Percentiles rank a stretch among this genome's conserved stretches.
These are phyloP conservation scores for Synergus itoensis DNA, from an alignment of 2,888 invertebrate genomes.

Conservation along the genomic window DNA sequence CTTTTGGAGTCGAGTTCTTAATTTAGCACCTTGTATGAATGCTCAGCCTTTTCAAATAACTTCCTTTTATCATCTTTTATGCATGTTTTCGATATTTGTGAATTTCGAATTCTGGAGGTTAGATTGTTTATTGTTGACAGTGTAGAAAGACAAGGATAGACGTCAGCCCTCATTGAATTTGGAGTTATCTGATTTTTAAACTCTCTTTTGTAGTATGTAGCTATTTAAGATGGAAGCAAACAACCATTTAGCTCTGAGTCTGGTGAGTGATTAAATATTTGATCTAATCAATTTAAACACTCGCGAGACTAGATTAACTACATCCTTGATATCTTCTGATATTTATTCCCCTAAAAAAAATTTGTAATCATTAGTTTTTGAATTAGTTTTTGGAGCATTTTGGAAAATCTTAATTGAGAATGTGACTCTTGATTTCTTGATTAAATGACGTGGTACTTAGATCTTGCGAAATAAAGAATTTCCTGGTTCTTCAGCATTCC, in stretches of 20 bases:
- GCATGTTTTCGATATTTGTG: neutral
- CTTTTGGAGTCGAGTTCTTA: neutral
- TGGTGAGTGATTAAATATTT: slow-evolving; percentile 26
- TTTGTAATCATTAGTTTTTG: neutral
- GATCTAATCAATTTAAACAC: slow-evolving; percentile 21
- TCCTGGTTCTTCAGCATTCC: neutral
- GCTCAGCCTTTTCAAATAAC: neutral
- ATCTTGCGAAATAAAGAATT: slow-evolving; percentile 25
- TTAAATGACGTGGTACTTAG: slow-evolving; percentile 25
- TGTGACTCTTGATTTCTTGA: slow-evolving; percentile 7
- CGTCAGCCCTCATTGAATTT: slow-evolving; percentile 5
- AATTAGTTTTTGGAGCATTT: neutral
- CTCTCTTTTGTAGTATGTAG: neutral
- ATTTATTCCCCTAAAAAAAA: neutral
- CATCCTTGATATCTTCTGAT: neutral
- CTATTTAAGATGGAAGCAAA: neutral
- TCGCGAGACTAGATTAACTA: neutral
- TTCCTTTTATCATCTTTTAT: neutral
- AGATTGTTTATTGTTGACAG: slow-evolving; percentile 41
- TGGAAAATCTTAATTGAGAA: neutral
- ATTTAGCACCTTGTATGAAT: neutral
- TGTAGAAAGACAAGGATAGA: slow-evolving; percentile 13
- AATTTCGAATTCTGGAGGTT: slow-evolving; percentile 9
- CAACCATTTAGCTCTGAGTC: neutral
- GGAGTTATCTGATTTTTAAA: slow-evolving; percentile 4